Evolutionary conservation across 2,113 vertebrate species (phyloP), one percentile per base, ranked within the genome.

Genomic region (Murina feae): DNA sequence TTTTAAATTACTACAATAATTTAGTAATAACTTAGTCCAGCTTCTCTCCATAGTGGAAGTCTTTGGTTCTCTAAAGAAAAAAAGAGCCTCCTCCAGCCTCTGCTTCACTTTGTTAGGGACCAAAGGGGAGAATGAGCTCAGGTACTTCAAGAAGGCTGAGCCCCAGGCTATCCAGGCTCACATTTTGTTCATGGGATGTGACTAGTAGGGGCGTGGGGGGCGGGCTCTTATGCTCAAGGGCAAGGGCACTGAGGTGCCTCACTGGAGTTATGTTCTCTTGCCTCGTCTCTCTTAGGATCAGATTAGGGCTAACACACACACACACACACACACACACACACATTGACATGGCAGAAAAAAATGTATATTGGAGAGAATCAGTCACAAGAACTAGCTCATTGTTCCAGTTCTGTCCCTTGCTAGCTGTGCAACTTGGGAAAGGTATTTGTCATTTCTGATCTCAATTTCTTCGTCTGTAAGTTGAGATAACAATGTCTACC

Each of bases 1-100:
- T 95, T 88, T 75, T 30, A 30, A 86, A 83, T 72, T 87, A 16
- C 23, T 88, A 35, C 60, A 89, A 84, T 74, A 82, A 95, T 49
- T 86, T 65, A 58, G 3, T 55, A 87, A 89, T 71, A 91, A 37
- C 28, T 72, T 49, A 47, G 28, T 63, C 53, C 74, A 92, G 21
- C 2, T 68, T 86, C 32, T 87, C 66, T 65, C 30, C 35, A 90
- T 30, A 55, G 58, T 1, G 25, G 71, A 92, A 12, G 14, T 32
- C 37, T 85, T 91, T 81, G 78, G 47, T 42, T 92, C 85, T 97
- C 47, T 49, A 93, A 53, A 53, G 83, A 69, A 10, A 86, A 81
- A 75, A 69, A 72, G 53, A 89, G 42, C 16, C 55, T 72, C 42
- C 35, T 55, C 47, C 39, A 66, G 21, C n/a, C 16, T 89, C 18